Evolutionary conservation across 1,140 invertebrate species (phyloP).

Genomic region (Asobara japonica): DNA sequence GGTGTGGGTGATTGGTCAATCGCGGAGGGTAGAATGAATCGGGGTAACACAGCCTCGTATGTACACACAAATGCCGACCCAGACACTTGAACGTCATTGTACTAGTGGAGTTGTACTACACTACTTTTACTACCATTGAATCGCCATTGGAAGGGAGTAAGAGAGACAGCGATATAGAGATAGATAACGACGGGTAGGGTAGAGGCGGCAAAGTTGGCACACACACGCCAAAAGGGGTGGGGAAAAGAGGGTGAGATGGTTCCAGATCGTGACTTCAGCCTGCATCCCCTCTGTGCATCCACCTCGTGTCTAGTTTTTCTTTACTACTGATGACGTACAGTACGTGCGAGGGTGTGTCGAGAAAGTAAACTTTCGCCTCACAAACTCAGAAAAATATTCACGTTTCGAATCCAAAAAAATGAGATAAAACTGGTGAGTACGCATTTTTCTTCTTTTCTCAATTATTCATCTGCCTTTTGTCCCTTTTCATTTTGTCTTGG

Average conservation of each 20-base stretch:
- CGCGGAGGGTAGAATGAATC: neutral
- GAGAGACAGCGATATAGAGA: no score
- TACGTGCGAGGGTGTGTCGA: neutral
- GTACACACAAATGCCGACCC: neutral
- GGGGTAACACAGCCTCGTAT: neutral
- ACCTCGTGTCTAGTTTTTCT: constrained; percentile 21
- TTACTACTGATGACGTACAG: constrained; percentile 1
- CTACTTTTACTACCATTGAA: constrained; percentile 33
- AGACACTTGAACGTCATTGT: constrained; percentile 16
- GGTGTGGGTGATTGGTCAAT: constrained; percentile 14
- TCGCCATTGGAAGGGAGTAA: neutral
- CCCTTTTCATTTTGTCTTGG: neutral
- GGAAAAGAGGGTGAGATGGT: constrained; percentile 6
- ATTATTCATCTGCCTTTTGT: neutral
- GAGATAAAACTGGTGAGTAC: neutral
- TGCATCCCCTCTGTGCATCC: constrained; percentile 6
- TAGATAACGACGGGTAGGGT: no score
- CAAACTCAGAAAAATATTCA: neutral
- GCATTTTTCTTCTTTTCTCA: neutral
- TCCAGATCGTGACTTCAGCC: constrained; percentile 14
- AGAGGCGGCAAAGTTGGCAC: neutral
- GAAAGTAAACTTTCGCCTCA: neutral
- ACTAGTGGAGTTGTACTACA: constrained; percentile 17
- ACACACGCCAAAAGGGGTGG: neutral
- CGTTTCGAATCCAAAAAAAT: no score